Percentiles rank a stretch among this genome's conserved stretches.
Evolutionary conservation across 1,140 invertebrate species (phyloP).

Genomic region (Sminthurinus signatus): DNA sequence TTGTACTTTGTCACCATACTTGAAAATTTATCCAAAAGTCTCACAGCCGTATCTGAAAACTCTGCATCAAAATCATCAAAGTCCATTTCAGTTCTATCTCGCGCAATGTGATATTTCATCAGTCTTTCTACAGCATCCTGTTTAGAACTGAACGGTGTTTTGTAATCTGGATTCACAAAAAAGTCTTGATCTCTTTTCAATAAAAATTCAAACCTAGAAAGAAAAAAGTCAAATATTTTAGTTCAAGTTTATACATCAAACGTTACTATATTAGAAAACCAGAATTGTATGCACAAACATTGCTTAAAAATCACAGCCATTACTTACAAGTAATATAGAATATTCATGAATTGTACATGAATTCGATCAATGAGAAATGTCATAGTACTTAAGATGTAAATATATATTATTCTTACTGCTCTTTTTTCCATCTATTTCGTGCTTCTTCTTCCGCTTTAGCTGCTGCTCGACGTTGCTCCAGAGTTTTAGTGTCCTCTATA

Average conservation of each 20-base stretch:
- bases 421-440: slow-evolving; percentile 33
- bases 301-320: background rate
- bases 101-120: slow-evolving; percentile 72
- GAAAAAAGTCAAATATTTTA: slow-evolving; percentile 14
- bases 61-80: slow-evolving; percentile 67
- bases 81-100: slow-evolving; percentile 61
- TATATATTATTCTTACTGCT: slow-evolving; percentile 29
- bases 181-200: slow-evolving; percentile 69
- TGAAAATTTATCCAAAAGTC: slow-evolving; percentile 65
- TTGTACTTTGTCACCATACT: slow-evolving; percentile 71
- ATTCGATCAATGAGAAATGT: background rate
- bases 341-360: background rate
- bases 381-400: background rate
- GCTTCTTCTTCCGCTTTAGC: slow-evolving; percentile 34
- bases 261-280: no score
- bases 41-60: slow-evolving; percentile 66
- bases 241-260: slow-evolving; percentile 7
- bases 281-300: no score
- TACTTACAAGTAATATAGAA: background rate
- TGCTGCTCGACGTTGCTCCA: slow-evolving; percentile 29
- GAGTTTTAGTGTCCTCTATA: slow-evolving; percentile 33
- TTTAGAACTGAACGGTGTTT: slow-evolving; percentile 63
- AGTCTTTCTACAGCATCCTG: slow-evolving; percentile 71
- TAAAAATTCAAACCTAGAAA: slow-evolving; percentile 62
- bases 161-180: slow-evolving; percentile 67